phyloP scores from a whole-genome alignment of 1,140 invertebrate species.

The Telenomus remus region DNA sequence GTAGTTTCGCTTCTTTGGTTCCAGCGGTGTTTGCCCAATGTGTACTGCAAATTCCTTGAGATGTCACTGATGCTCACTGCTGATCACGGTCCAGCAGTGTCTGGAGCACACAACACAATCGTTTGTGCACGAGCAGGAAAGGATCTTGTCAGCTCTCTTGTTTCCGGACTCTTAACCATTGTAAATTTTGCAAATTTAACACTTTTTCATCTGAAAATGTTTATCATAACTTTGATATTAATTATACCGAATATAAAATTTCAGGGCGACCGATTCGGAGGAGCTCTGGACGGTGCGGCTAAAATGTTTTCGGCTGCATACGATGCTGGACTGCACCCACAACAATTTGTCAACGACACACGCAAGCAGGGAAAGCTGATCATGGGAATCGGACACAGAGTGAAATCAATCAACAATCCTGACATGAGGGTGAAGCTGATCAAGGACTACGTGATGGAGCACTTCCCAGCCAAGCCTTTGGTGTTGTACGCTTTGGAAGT shows the following conservation, averaged over 20 bases:
- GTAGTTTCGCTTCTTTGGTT: constrained; percentile 99
- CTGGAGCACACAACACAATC: constrained; percentile 99
- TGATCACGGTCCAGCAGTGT: constrained; percentile 99
- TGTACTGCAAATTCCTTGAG: constrained; percentile 98
- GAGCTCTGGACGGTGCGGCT: constrained; percentile 97
- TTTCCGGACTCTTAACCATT: constrained; percentile 98
- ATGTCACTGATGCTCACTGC: constrained; percentile 99
- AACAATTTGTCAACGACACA: constrained; percentile 99
- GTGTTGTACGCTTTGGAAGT: constrained; percentile 97
- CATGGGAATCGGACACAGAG: constrained; percentile 98
- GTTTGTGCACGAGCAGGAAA: constrained; percentile 99
- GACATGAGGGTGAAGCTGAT: constrained; percentile 98
- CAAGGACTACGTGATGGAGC: constrained; percentile 95
- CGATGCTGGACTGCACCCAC: constrained; percentile 94
- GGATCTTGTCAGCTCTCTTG: constrained; percentile 96
- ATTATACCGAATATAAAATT: too few relatives aligned
- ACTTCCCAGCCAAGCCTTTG: constrained; percentile 94
- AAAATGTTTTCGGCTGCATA: constrained; percentile 97
- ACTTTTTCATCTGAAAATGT: too few relatives aligned
- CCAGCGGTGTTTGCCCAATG: constrained; percentile 94
- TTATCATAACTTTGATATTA: too few relatives aligned
- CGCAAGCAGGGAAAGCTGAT: constrained; percentile 97
- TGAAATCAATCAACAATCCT: constrained; percentile 99
- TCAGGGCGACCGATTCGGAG: constrained; percentile 98
- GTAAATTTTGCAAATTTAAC: constrained; percentile 79